Evolutionary conservation across 2,797 vertebrate species (phyloP).

Genomic region (Epinephelus awoara): DNA sequence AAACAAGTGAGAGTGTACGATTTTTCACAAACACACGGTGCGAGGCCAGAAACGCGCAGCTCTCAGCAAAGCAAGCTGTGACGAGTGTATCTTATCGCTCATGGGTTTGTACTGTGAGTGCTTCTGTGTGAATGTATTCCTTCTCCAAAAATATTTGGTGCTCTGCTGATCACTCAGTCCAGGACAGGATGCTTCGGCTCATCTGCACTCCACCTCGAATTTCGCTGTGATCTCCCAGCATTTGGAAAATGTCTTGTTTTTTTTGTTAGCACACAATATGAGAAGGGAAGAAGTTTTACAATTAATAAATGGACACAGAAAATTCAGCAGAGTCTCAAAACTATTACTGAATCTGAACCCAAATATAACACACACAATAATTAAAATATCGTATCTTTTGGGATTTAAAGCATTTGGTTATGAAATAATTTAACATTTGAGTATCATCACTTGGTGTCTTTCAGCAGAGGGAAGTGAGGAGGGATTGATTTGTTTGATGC

Average conservation of each 20-base stretch:
- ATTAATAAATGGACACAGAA: background rate
- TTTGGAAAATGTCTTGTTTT: background rate
- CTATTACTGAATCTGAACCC: background rate
- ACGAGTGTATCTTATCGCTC: conserved; percentile 23
- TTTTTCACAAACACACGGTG: conserved; percentile 19
- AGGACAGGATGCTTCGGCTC: conserved; percentile 23
- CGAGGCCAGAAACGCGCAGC: conserved; percentile 27
- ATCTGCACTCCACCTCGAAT: conserved; percentile 16
- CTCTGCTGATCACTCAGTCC: conserved; percentile 6
- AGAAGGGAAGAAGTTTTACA: background rate
- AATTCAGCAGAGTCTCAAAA: background rate
- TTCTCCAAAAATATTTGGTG: conserved; percentile 4
- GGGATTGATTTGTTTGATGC: background rate
- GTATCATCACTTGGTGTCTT: background rate
- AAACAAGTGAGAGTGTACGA: background rate
- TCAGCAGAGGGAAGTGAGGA: too few species aligned
- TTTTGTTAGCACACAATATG: background rate
- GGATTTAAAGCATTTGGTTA: background rate
- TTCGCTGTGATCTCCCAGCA: background rate
- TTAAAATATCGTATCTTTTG: background rate
- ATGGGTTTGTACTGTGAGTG: background rate
- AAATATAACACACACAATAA: background rate
- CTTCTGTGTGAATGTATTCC: conserved; percentile 30
- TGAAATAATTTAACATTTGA: background rate
- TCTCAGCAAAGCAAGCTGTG: conserved; percentile 49